Evolutionary conservation across 2,797 vertebrate species (phyloP), one percentile per base, ranked within the genome.

Genomic region (Eremophila alpestris): DNA sequence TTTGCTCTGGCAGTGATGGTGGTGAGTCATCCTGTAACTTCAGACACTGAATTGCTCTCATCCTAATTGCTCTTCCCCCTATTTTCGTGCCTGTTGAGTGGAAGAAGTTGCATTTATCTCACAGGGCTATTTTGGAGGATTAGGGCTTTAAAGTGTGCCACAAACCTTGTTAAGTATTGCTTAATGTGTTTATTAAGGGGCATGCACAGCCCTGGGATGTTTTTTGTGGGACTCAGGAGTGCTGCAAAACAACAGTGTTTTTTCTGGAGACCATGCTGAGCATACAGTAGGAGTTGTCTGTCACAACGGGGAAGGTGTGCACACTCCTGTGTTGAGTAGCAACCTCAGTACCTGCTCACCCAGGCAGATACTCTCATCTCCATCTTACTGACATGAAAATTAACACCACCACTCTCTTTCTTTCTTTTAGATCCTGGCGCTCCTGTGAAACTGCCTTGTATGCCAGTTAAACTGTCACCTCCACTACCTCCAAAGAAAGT

Each of bases 401-500:
- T 97, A 92, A 97, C 48, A 24, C 36, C 77, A 52, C 16, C 71
- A 26, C 94, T 97, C 32, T 46, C 76, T 94, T 62, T 97, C 84
- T 97, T 51, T 96, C 23, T 97, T 80, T 21, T 97, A 99, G 99
- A 99, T 98, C 98, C 99, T 97, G 99, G 99, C 71, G 98, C 99
- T 98, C 98, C 98, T 94, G 97, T 99, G 98, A 99, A 99, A 98
- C 98, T 99, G 97, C 98, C 99, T 98, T 99, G 98, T 96, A 98
- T 99, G 98, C 98, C 98, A 78, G 98, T 99, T 91, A 99, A 99
- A 97, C 98, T 99, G 97, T 99, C 99, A 71, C 99, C 99, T 95
- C 99, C 99, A 87, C 98, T 99, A 98, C 99, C 99, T 97, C 99
- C 99, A 97, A 99, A 99, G 98, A 99, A 99, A 98, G 99, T 99